phyloP scores from a whole-genome alignment of 2,113 vertebrate genomes.

The Etia nguti region DNA sequence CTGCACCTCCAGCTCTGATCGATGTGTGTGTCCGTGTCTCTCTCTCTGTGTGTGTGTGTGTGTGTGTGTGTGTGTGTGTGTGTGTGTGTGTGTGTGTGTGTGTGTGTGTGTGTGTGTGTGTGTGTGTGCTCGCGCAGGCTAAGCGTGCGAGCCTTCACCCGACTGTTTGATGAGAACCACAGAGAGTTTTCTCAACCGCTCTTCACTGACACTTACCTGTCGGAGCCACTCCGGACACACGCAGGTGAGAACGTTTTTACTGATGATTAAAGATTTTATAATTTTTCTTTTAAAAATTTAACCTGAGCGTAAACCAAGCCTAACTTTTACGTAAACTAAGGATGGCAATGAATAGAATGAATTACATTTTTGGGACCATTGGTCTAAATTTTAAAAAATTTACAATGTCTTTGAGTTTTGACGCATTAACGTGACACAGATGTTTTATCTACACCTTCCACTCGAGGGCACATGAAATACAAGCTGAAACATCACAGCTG shows the following conservation, averaged over 20 bases:
- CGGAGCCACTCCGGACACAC: constrained; percentile 40
- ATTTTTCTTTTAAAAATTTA: background rate
- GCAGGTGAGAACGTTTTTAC: constrained; percentile 20
- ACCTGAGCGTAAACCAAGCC: background rate
- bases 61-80: background rate
- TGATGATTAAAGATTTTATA: background rate
- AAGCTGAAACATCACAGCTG: background rate
- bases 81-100: background rate
- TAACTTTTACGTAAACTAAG: background rate
- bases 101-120: background rate
- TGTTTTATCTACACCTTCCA: background rate
- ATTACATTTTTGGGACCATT: background rate
- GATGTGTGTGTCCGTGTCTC: too few relatives aligned
- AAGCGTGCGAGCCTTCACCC: constrained; percentile 60
- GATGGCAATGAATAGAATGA: background rate
- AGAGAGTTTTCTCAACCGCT: constrained; percentile 42
- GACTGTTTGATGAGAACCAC: constrained; percentile 47
- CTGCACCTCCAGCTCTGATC: too few relatives aligned
- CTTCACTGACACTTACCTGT: constrained; percentile 57
- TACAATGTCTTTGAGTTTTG: background rate
- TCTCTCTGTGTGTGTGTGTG: too few relatives aligned
- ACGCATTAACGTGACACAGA: background rate
- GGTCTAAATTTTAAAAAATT: background rate
- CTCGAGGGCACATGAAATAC: background rate
- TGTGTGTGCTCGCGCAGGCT: constrained; percentile 11